phyloP scores from a whole-genome alignment of 2,113 vertebrate genomes.

The Chiloscyllium plagiosum region DNA sequence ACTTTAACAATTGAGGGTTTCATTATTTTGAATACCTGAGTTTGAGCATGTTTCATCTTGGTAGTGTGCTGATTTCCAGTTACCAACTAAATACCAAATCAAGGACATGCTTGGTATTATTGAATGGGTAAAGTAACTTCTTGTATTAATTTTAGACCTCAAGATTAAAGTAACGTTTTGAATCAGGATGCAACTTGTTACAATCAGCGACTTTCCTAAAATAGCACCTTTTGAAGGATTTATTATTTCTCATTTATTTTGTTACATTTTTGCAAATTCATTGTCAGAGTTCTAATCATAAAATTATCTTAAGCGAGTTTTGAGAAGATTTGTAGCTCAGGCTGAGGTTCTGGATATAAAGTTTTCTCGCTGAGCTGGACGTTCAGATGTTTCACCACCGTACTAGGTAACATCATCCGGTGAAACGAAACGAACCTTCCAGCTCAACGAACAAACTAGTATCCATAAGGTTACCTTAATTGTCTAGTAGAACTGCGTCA shows the following conservation, averaged over 20 bases:
- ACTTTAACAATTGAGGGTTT: not conserved
- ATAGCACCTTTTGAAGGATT: not conserved
- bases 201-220: not conserved
- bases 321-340: too few relatives aligned
- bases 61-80: not conserved
- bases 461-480: not conserved
- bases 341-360: too few relatives aligned
- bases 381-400: too few relatives aligned
- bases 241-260: not conserved
- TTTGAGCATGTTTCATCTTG: not conserved
- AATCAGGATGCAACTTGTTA: not conserved
- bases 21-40: not conserved
- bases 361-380: too few relatives aligned
- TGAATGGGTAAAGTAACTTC: not conserved
- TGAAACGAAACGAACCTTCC: too few relatives aligned
- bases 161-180: not conserved
- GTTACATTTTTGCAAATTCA: not conserved
- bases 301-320: not conserved
- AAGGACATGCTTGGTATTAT: not conserved
- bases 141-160: not conserved
- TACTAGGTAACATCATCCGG: too few relatives aligned
- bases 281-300: not conserved
- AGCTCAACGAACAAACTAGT: too few relatives aligned
- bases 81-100: not conserved
- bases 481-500: not conserved